Evolutionary conservation across 2,888 invertebrate genomes (phyloP), one percentile per base, ranked within the genome.

Genomic region (Campaea margaritaria): DNA sequence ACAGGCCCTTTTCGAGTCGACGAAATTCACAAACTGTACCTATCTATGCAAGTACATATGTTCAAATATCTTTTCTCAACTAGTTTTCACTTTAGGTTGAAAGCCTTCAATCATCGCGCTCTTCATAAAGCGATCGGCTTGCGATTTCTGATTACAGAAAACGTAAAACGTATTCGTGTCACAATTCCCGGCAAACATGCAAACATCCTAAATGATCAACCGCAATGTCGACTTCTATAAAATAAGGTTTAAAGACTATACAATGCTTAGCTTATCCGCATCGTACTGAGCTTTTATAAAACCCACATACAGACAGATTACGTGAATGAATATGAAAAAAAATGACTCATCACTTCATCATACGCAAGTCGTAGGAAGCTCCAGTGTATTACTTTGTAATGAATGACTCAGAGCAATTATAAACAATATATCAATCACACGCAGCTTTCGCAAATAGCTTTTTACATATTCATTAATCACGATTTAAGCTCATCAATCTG

Each of bases 391-490:
- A 53, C 42, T 51, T 48, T 38, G 14, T 52, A 52, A 62, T 21
- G n/a, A 21, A 21, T 70, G 66, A 65, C 50, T 64, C 61, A 55
- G 54, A 56, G 46, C 59, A 52, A 55, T 62, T 58, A 60, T 13
- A 60, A 58, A 56, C 39, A 14, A 59, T 58, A 65, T 61, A 67
- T 70, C 56, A 64, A 64, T 66, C 58, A 65, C 55, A 50, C 64
- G 53, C 42, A 65, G 56, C 66, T 69, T 67, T 69, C 61, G 65
- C 65, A 62, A 68, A 65, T 64, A 64, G 63, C 54, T 65, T 62
- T 58, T 62, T 55, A 62, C 59, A 46, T 54, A 46, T 51, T 59
- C 46, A 65, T 66, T 49, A 60, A 65, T 67, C 65, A 58, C 43
- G 43, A 11, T 21, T 39, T 47, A 14, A 21, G 34, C 16, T 16